phyloP scores from a whole-genome alignment of 2,113 vertebrate species.

The Nestor notabilis region DNA sequence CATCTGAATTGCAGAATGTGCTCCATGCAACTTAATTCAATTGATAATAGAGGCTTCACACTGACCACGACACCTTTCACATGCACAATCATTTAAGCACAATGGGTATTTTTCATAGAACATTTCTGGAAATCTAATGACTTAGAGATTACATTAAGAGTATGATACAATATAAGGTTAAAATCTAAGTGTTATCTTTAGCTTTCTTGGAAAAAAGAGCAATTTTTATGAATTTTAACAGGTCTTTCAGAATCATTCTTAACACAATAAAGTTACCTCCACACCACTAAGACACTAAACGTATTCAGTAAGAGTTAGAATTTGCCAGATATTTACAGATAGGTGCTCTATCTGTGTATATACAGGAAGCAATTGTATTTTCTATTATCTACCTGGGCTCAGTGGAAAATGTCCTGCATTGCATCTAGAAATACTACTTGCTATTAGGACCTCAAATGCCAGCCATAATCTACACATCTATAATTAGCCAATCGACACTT shows the following conservation, averaged over 20 bases:
- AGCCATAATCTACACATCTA: background rate
- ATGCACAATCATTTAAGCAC: constrained; percentile 16
- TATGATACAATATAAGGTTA: background rate
- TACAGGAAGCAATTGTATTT: background rate
- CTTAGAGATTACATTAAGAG: background rate
- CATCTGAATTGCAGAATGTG: constrained; percentile 64
- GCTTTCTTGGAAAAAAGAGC: background rate
- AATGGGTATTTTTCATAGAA: constrained; percentile 7
- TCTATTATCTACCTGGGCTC: background rate
- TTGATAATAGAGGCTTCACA: constrained; percentile 26
- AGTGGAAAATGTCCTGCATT: background rate
- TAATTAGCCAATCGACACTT: background rate
- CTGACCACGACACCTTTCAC: constrained; percentile 30
- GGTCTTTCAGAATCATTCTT: background rate
- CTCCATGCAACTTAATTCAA: constrained; percentile 50
- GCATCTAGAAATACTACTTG: background rate
- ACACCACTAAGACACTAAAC: background rate
- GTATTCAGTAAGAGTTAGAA: background rate
- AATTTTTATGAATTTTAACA: background rate
- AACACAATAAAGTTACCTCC: background rate
- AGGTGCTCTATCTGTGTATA: background rate
- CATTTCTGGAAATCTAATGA: constrained; percentile 18
- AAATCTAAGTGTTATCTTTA: background rate
- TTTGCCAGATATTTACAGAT: background rate
- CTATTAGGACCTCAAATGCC: background rate